Base-by-base conservation (phyloP, 2,113 vertebrate genomes). In the Erythrocercus mccallii region DNA sequence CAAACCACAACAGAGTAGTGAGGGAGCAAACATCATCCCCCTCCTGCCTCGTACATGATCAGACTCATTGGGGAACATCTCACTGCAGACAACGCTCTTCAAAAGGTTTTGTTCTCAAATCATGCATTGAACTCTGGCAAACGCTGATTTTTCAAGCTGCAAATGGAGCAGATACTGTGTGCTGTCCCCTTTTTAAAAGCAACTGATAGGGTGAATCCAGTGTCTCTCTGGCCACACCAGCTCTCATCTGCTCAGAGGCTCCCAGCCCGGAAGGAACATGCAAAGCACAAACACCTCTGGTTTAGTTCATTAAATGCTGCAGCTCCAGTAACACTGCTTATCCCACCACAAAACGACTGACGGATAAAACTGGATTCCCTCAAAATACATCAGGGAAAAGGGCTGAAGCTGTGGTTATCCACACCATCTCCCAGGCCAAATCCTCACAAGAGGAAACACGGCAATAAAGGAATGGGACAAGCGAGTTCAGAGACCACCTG, bases 1-100 rank as follows among this genome's bases (percentile, higher is more conserved):
- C 93, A 94, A 94, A 90, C 92, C 95, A 94, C 81, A 95, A 62
- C 33, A 91, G 87, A 95, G 92, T 6, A 38, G 57, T 18, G 68
- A 80, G 78, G 85, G 50, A 77, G 44, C 81, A 61, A 79, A 85
- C 84, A 44, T 0, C 1, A 70, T 69, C 84, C 86, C 9, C 9
- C 9, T 74, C 92, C 86, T 35, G 25, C 81, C 83, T 53, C 1
- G 0, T 38, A 45, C 84, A 44, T 21, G 54, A 82, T 48, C 91
- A 88, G 71, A 57, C 91, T 80, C 87, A 80, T 5, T 6, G 74
- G 58, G 64, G 68, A 45, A 60, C 56, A 79, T 35, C 81, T 82
- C 70, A 53, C 30, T 37, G 79, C 62, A 91, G 19, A 89, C 70
- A 80, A 11, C 0, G 6, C 76, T 85, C 62, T 23, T 28, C 71